These are phyloP conservation scores for Synergus gifuensis DNA, from an alignment of 2,888 invertebrate genomes.

Conservation along the genomic window DNA sequence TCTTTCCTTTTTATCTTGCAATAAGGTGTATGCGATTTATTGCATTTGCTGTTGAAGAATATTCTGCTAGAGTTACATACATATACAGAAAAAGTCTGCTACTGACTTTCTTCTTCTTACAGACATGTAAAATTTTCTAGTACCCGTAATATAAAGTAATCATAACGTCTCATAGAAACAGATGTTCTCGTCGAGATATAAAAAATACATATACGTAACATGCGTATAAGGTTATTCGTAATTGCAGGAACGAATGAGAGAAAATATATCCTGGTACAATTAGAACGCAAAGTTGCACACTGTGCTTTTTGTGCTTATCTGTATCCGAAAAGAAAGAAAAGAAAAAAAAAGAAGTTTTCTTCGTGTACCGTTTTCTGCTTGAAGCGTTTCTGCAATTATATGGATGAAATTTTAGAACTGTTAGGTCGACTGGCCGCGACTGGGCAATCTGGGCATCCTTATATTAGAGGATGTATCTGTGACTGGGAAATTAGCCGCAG, in stretches of 20 bases:
- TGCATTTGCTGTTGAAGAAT: background rate
- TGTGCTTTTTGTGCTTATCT: background rate
- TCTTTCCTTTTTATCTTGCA: background rate
- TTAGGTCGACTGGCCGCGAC: background rate
- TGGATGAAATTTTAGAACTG: conserved; percentile 7
- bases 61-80: too few species aligned
- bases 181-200: too few species aligned
- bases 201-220: background rate
- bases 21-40: background rate
- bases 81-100: too few species aligned
- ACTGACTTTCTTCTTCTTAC: too few species aligned
- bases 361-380: background rate
- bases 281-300: background rate
- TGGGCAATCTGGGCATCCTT: conserved; percentile 3
- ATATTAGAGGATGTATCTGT: background rate
- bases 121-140: too few species aligned
- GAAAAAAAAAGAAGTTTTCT: background rate
- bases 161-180: background rate
- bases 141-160: too few species aligned
- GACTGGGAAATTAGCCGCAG: background rate
- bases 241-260: background rate
- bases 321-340: background rate
- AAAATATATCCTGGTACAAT: background rate
- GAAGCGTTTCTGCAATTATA: conserved; percentile 1
- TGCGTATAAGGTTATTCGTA: background rate